Evolutionary conservation across 2,888 invertebrate species (phyloP), one percentile per base, ranked within the genome.

Genomic region (Rhodophaea formosa): DNA sequence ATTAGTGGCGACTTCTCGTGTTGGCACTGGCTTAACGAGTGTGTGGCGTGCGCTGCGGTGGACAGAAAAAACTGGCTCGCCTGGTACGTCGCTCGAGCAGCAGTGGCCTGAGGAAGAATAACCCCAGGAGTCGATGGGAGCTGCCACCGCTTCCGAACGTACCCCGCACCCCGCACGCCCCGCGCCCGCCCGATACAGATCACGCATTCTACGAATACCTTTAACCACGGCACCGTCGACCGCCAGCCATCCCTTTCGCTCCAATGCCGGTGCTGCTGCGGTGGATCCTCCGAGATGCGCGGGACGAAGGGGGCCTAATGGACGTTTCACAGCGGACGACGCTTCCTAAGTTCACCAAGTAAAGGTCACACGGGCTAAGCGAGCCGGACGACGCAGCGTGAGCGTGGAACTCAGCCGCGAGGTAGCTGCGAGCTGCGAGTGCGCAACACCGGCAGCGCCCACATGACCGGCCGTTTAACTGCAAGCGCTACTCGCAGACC

Each of bases 1-100:
- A 91, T 93, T 91, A 91, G 92, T 91, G 92, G 92, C 92, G 93
- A 92, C 92, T 92, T 91, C 93, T 93, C 92, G 93, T 92, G 91
- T 92, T 92, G 91, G 91, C 92, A 91, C 93, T 92, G 92, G 86
- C 89, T 89, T 91, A 92, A 92, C 92, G 92, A 91, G 91, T 90
- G 90, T 91, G 88, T 89, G 90, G 91, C 90, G 92, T 92, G 90
- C 88, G 89, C 87, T 84, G 84, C 92, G 90, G 89, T 91, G 88
- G 84, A 92, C 92, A 92, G 93, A 92, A 93, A 92, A 93, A 93
- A 92, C 93, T 92, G 91, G 92, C 88, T 88, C 80, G 87, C 81
- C 80, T 82, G 84, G 83, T 87, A 88, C 89, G 88, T 82, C 88
- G 91, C 88, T 91, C 86, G 85, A 86, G 84, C 88, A 86, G 86